Conservation (phyloP, 1,140 invertebrate genomes). For the Drosophila pallidifrons region DNA sequence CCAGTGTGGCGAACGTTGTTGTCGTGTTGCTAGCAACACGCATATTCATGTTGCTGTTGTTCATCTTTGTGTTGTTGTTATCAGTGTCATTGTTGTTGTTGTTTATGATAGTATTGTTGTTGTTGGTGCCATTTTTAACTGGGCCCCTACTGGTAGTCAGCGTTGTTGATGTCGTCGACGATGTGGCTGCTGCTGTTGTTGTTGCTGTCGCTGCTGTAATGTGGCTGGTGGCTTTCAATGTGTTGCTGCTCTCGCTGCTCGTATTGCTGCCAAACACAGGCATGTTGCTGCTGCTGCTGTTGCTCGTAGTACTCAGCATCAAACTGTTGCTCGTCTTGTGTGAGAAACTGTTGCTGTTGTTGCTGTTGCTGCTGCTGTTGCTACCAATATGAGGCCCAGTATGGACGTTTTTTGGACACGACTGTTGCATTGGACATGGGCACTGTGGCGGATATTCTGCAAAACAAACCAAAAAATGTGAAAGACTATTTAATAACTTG, state of each 20-base stretch:
- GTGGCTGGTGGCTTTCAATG: slow-evolving; percentile 42
- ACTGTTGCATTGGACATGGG: slow-evolving; percentile 93
- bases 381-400: slow-evolving; percentile 97
- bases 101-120: slow-evolving; percentile 33
- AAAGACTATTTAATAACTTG: neutral
- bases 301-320: slow-evolving; percentile 62
- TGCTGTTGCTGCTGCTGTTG: slow-evolving; percentile 86
- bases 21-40: slow-evolving; percentile 40
- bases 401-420: slow-evolving; percentile 98
- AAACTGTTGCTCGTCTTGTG: slow-evolving; percentile 73
- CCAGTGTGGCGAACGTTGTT: slow-evolving; percentile 44
- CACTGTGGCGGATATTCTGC: slow-evolving; percentile 88
- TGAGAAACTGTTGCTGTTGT: slow-evolving; percentile 56
- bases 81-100: slow-evolving; percentile 41
- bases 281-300: slow-evolving; percentile 59
- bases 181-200: slow-evolving; percentile 36
- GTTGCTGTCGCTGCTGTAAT: slow-evolving; percentile 38
- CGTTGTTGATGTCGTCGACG: slow-evolving; percentile 43
- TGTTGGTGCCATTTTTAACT: slow-evolving; percentile 74
- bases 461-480: slow-evolving; percentile 17
- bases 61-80: slow-evolving; percentile 28
- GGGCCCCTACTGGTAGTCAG: slow-evolving; percentile 80
- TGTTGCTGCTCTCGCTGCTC: slow-evolving; percentile 69
- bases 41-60: slow-evolving; percentile 60
- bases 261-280: slow-evolving; percentile 45